These are phyloP conservation scores for Sebastes hubbsi DNA, from an alignment of 2,797 vertebrate genomes.

Conservation along the genomic window DNA sequence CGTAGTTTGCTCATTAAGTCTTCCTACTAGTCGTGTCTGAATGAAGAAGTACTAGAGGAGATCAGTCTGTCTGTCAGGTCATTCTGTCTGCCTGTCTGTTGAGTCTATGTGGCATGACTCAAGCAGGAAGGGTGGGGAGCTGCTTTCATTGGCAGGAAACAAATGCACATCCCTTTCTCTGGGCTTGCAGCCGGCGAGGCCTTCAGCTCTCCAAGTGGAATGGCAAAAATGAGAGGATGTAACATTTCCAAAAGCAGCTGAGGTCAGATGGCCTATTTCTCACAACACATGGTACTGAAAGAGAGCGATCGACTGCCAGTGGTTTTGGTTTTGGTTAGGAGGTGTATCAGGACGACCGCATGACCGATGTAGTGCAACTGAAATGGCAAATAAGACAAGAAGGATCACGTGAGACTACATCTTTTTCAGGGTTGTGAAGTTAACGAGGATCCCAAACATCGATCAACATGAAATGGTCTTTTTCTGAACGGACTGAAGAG, in stretches of 20 bases:
- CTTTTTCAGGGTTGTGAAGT: not conserved
- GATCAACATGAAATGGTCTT: not conserved
- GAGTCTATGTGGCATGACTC: conserved; percentile 76
- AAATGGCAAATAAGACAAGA: conserved; percentile 17
- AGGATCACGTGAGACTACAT: not conserved
- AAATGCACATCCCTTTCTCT: conserved; percentile 78
- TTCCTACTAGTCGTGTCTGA: not conserved
- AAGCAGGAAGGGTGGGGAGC: conserved; percentile 81
- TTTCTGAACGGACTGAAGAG: not conserved
- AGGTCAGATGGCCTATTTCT: conserved; percentile 60
- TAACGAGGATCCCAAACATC: not conserved
- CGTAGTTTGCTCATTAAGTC: not conserved
- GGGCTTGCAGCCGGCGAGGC: conserved; percentile 52
- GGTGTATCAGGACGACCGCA: conserved; percentile 36
- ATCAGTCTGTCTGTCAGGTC: conserved; percentile 23
- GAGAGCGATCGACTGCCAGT: conserved; percentile 26
- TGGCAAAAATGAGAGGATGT: conserved; percentile 66
- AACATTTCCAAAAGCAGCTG: conserved; percentile 68
- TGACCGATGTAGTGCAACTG: conserved; percentile 29
- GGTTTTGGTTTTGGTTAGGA: conserved; percentile 57
- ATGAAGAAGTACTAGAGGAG: conserved; percentile 17
- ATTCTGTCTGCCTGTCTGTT: conserved; percentile 32
- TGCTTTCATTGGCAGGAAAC: conserved; percentile 80
- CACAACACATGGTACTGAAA: conserved; percentile 11
- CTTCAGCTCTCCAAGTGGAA: conserved; percentile 49